Evolutionary conservation across 1,140 invertebrate genomes (phyloP).

Genomic region (Acromyrmex echinatior): DNA sequence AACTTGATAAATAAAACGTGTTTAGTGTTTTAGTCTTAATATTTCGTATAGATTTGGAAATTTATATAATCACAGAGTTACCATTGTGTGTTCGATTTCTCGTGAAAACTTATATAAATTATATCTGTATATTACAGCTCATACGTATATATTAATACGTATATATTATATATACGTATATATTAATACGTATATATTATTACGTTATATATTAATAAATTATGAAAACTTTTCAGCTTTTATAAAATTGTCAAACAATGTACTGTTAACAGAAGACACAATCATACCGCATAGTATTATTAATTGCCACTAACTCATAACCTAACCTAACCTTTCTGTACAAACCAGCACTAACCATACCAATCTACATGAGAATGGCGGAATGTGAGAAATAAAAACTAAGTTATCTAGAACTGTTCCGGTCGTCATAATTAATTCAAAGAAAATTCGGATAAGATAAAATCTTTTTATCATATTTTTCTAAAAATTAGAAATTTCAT

Average conservation of each 20-base stretch:
- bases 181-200: too few species aligned
- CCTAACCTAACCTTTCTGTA: too few species aligned
- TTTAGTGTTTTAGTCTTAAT: slow-evolving; percentile 18
- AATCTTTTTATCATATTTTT: background rate
- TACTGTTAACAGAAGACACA: background rate
- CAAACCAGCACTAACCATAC: background rate
- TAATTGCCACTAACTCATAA: too few species aligned
- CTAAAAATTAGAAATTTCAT: background rate
- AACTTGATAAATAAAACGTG: slow-evolving; percentile 76
- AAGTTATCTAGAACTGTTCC: background rate
- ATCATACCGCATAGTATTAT: background rate
- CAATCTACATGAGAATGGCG: too few species aligned
- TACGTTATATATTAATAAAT: background rate
- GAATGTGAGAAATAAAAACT: background rate
- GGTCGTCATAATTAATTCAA: background rate
- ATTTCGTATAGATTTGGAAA: background rate
- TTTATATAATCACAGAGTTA: slow-evolving; percentile 55
- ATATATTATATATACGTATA: too few species aligned
- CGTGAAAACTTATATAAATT: background rate
- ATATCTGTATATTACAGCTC: slow-evolving; percentile 13
- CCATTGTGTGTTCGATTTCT: slow-evolving; percentile 11
- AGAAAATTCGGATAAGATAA: slow-evolving; percentile 9
- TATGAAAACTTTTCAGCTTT: background rate
- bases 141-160: too few species aligned
- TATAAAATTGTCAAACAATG: background rate